Base-by-base conservation (phyloP, 2,888 invertebrate genomes). In the Apoda limacodes region DNA sequence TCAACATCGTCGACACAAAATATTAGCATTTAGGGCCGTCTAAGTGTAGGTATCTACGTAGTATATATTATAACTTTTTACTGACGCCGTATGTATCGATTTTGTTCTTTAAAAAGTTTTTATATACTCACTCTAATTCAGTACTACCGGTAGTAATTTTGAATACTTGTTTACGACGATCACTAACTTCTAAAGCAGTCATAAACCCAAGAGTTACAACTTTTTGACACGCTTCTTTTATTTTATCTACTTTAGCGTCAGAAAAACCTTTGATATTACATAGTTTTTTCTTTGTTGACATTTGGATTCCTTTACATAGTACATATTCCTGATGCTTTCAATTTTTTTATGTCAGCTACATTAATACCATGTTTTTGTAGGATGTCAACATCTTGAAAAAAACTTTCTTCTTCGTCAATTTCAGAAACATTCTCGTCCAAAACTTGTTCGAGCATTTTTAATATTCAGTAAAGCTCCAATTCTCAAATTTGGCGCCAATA, bases 301-400 rank as follows among this genome's bases (percentile, higher is more conserved):
- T 92, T 58, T 90, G 88, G 32, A 92, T 80, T 1, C 92, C 92
- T 75, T 89, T 90, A 26, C n/a, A 92, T 83, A 0, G 92, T 92
- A 51, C 90, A 91, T 49, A 92, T 89, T 42, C 92, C 92, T 25
- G 85, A 83, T 9, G 83, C 78, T 64, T 92, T 90, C 43, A 92
- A 61, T 60, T 89, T 88, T 67, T 89, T 89, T 14, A 92, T 87
- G 55, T 92, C 92, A 3, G 88, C 87, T 25, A 85, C 85, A 63
- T 88, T 86, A 32, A 85, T 82, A n/a, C 84, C 83, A 50, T 84
- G 82, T 45, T 85, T 83, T 48, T 82, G 69, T 43, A 85, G 55
- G 31, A 88, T 64, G 56, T 90, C 89, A 31, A 91, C 87, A 57
- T 91, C 90, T 72, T 89, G 88, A 54, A 90, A 90, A 55, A 85